Evolutionary conservation across 1,140 invertebrate genomes (phyloP).

Genomic region (Armadillidium nasatum): DNA sequence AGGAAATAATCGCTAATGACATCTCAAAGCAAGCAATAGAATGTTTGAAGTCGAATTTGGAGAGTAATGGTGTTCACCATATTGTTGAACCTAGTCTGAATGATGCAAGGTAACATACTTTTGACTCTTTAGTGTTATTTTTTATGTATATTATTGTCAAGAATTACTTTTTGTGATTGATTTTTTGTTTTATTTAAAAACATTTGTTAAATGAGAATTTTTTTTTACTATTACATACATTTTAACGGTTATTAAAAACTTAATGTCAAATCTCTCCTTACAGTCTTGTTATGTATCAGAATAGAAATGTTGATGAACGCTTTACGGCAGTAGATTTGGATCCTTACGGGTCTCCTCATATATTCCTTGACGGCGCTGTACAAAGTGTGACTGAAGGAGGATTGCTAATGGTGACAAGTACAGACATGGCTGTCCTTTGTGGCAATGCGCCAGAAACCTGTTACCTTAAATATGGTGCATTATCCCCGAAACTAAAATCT

Average conservation of each 20-base stretch:
- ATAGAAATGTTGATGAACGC: conserved; percentile 59
- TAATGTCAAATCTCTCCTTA: conserved; percentile 51
- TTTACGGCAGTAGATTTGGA: conserved; percentile 94
- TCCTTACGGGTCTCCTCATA: conserved; percentile 92
- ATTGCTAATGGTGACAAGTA: conserved; percentile 87
- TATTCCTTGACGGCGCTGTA: conserved; percentile 89
- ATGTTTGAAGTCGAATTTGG: conserved; percentile 76
- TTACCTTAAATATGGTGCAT: conserved; percentile 87
- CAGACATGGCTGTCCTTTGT: conserved; percentile 94
- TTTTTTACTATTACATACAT: neutral
- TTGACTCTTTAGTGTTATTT: neutral
- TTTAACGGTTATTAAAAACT: conserved; percentile 27
- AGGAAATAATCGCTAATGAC: conserved; percentile 88
- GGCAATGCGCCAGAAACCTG: conserved; percentile 94
- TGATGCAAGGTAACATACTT: conserved; percentile 70
- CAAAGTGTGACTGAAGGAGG: conserved; percentile 67
- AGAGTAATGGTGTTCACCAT: conserved; percentile 69
- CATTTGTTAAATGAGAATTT: conserved; percentile 27
- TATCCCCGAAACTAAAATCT: conserved; percentile 76
- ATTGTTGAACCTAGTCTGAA: conserved; percentile 66
- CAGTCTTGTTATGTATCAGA: conserved; percentile 78
- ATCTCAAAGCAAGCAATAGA: conserved; percentile 78
- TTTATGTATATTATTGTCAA: too few species aligned
- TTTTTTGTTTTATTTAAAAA: conserved; percentile 29
- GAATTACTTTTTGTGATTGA: too few species aligned